Conservation (phyloP, 30 jellyfish, hydroid and myxozoan species). For the Hydractinia symbiolongicarpus region DNA sequence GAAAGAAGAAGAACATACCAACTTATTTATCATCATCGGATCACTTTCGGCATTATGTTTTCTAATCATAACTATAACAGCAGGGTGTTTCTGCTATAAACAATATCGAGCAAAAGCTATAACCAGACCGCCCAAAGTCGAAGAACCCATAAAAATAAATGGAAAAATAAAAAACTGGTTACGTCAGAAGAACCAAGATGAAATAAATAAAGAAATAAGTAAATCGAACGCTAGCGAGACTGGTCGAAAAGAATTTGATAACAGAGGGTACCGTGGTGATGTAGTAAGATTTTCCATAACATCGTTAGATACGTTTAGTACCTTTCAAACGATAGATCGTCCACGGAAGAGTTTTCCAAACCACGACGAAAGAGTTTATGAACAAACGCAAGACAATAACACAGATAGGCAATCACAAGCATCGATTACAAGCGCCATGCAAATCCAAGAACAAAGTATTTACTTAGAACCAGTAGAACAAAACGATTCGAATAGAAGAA, state of each 20-base stretch:
- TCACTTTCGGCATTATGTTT: too few relatives aligned
- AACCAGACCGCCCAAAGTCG: too few relatives aligned
- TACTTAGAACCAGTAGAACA: neutral
- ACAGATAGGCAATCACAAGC: neutral
- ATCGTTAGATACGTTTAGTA: too few relatives aligned
- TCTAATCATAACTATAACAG: too few relatives aligned
- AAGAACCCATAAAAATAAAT: neutral
- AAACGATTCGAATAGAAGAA: neutral
- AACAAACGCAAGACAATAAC: too few relatives aligned
- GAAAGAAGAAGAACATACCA: too few relatives aligned
- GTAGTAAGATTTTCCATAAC: neutral
- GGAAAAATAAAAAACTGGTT: neutral
- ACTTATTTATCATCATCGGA: too few relatives aligned
- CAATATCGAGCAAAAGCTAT: too few relatives aligned
- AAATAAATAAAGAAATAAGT: neutral
- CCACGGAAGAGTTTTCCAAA: too few relatives aligned
- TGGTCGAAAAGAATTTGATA: conserved; percentile 10
- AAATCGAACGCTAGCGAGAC: neutral
- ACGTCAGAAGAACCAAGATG: neutral
- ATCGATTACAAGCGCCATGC: neutral
- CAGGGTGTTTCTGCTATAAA: too few relatives aligned
- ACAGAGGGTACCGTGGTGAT: conserved; percentile 11
- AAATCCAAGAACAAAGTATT: neutral
- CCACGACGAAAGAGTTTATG: too few relatives aligned
- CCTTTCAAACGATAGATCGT: too few relatives aligned